A percentile compares a stretch with the other conserved stretches of the same genome.
Conservation (phyloP, 35 echinoderm and acorn worm species). For the Hemicentrotus pulcherrimus region DNA sequence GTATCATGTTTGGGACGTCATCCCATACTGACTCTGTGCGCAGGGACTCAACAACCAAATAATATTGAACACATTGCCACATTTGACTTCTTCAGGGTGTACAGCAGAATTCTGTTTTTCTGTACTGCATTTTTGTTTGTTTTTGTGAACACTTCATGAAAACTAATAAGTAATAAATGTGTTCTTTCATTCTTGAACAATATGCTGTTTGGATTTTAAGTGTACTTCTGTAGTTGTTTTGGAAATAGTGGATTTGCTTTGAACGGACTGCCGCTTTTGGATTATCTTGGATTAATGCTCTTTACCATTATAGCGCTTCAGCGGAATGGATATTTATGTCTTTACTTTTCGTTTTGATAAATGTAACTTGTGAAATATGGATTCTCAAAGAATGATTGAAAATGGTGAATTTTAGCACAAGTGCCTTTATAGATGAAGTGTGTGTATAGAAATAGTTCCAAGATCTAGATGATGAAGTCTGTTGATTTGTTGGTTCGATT, state of each 20-base stretch:
- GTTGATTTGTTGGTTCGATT: slow-evolving; percentile 30
- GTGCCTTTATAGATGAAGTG: background rate
- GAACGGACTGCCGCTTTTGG: background rate
- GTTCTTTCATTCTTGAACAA: background rate
- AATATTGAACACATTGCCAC: background rate
- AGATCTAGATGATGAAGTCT: slow-evolving; percentile 15
- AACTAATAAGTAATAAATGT: too few species aligned
- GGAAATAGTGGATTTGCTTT: background rate
- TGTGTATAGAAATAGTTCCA: background rate
- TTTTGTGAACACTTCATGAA: too few species aligned
- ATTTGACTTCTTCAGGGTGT: background rate
- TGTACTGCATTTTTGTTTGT: too few species aligned
- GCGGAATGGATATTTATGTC: background rate
- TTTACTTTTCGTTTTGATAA: background rate
- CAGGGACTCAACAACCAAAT: background rate
- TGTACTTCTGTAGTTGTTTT: background rate
- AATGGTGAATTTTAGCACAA: background rate
- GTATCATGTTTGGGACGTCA: background rate
- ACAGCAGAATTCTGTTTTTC: background rate
- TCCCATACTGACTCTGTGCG: background rate
- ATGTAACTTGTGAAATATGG: background rate
- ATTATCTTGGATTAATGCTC: background rate
- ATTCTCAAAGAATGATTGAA: background rate
- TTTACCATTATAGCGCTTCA: background rate
- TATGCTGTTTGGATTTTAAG: background rate